Conservation (phyloP, 2,888 invertebrate species). For the Parelbella ahira region DNA sequence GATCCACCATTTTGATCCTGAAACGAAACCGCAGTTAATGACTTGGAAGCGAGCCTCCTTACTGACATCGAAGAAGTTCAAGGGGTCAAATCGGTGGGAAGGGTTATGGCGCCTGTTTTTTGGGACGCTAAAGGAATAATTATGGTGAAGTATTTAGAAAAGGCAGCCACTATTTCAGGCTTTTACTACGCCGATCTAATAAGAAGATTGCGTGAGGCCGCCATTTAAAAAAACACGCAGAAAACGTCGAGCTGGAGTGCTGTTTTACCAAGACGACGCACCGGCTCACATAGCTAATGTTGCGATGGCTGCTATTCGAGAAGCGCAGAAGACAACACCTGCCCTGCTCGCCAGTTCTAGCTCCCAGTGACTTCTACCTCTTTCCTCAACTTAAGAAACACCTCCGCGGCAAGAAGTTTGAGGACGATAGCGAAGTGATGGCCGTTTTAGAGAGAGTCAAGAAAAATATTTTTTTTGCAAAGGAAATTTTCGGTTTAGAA, state of each 20-base stretch:
- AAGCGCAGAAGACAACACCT: slow-evolving; percentile 24
- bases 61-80: not conserved
- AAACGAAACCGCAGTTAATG: not conserved
- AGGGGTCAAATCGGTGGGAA: not conserved
- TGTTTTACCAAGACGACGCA: not conserved
- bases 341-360: slow-evolving; percentile 31
- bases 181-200: slow-evolving; percentile 3
- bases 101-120: slow-evolving; percentile 4
- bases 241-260: not conserved
- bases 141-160: slow-evolving; percentile 4
- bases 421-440: slow-evolving; percentile 24
- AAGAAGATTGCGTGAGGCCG: slow-evolving; percentile 6
- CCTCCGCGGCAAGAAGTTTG: slow-evolving; percentile 27
- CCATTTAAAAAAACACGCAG: not conserved
- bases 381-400: not conserved
- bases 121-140: slow-evolving; percentile 8
- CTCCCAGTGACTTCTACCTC: slow-evolving; percentile 28
- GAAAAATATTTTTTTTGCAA: not conserved
- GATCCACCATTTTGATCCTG: slow-evolving; percentile 3
- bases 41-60: not conserved
- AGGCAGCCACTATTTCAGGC: slow-evolving; percentile 5
- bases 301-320: not conserved
- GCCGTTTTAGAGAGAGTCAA: slow-evolving; percentile 18
- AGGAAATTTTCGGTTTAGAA: no score
- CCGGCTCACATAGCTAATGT: not conserved